Conservation (phyloP, 2,888 invertebrate genomes). For the Microctonus hyperodae region DNA sequence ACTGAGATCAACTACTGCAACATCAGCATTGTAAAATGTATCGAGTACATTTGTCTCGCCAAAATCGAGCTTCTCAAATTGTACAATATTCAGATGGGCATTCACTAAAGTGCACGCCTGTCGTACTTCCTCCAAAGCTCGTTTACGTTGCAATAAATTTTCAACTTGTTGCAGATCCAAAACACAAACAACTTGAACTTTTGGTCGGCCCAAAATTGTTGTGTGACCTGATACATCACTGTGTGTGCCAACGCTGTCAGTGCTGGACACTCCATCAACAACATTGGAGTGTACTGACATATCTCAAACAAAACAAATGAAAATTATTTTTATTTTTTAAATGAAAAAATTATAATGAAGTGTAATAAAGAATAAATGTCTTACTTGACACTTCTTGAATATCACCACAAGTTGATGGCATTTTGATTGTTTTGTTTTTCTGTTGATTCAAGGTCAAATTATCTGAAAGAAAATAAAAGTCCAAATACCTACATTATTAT, state of each 20-base stretch:
- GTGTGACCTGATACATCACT: constrained; percentile 69
- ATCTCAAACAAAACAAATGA: constrained; percentile 10
- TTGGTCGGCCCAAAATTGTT: constrained; percentile 66
- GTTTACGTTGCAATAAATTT: constrained; percentile 77
- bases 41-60: constrained; percentile 95
- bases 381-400: constrained; percentile 52
- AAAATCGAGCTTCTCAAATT: constrained; percentile 98
- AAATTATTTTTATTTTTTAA: background rate
- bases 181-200: constrained; percentile 90
- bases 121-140: constrained; percentile 84
- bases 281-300: constrained; percentile 36
- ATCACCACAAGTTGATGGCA: constrained; percentile 58
- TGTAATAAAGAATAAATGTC: background rate
- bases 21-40: constrained; percentile 97
- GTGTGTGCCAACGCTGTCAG: constrained; percentile 71
- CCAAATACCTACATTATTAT: background rate
- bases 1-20: constrained; percentile 94
- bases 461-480: constrained; percentile 7
- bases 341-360: background rate
- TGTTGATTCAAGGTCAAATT: constrained; percentile 14
- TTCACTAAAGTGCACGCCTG: constrained; percentile 80
- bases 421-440: constrained; percentile 37
- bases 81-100: constrained; percentile 79
- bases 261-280: constrained; percentile 59
- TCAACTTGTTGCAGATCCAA: constrained; percentile 79